These are phyloP conservation scores for Papilio polyxenes DNA, from an alignment of 1,140 invertebrate species.

Conservation along the genomic window DNA sequence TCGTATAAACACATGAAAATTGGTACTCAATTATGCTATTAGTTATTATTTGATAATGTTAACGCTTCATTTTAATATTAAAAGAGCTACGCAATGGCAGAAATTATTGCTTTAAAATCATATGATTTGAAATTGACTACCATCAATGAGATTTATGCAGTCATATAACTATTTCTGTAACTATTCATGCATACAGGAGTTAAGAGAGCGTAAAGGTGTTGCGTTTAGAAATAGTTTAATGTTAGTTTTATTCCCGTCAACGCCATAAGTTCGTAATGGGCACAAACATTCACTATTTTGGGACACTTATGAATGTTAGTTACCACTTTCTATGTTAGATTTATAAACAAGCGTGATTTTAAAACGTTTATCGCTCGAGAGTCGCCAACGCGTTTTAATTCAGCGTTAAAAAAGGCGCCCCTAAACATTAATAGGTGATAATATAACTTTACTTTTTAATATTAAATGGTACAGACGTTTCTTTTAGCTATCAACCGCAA, in stretches of 20 bases:
- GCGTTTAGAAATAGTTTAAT: constrained; percentile 35
- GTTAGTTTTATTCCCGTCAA: constrained; percentile 28
- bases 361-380: no score
- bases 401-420: no score
- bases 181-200: constrained; percentile 9
- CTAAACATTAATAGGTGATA: no score
- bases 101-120: neutral
- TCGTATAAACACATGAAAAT: neutral
- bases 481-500: no score
- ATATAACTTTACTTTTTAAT: no score
- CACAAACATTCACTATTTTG: neutral
- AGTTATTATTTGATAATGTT: neutral
- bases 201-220: constrained; percentile 33
- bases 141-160: neutral
- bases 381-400: no score
- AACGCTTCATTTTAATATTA: neutral
- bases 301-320: constrained; percentile 8
- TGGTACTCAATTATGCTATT: neutral
- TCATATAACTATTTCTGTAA: constrained; percentile 16
- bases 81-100: neutral
- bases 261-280: constrained; percentile 15
- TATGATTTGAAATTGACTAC: no score
- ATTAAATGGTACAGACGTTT: no score
- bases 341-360: neutral
- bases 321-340: neutral